A percentile compares a stretch with the other conserved stretches of the same genome.
These are phyloP conservation scores for Tolmerus cingulatus DNA, from an alignment of 2,888 invertebrate genomes.

Conservation along the genomic window DNA sequence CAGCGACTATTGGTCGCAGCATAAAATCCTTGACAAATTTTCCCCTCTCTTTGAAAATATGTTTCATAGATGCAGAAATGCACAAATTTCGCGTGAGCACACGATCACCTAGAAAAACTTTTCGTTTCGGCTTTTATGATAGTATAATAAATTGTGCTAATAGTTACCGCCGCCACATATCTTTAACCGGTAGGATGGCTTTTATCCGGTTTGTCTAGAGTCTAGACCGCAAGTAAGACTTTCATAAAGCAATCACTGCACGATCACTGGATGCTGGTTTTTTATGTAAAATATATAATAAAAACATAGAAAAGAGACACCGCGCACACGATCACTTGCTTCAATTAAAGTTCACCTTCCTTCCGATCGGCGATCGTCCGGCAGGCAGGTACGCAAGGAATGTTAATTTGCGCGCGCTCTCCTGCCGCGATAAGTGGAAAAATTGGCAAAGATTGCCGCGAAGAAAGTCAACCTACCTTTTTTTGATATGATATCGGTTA, in stretches of 20 bases:
- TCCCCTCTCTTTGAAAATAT: conserved; percentile 11
- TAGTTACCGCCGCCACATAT: background rate
- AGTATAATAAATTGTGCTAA: background rate
- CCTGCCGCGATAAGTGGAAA: background rate
- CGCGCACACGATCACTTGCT: conserved; percentile 8
- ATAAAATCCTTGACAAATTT: conserved; percentile 28
- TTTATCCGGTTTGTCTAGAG: conserved; percentile 43
- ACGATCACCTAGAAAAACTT: background rate
- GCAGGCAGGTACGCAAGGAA: background rate
- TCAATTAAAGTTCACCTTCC: conserved; percentile 32
- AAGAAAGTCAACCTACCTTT: conserved; percentile 66
- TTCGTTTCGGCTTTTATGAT: background rate
- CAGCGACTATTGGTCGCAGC: background rate
- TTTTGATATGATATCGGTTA: conserved; percentile 63
- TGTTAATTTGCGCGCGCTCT: background rate
- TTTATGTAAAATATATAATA: background rate
- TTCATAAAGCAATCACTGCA: conserved; percentile 15
- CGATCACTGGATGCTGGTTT: background rate
- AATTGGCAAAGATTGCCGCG: background rate
- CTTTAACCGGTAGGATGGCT: conserved; percentile 15
- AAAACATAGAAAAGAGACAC: background rate
- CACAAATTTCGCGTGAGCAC: background rate
- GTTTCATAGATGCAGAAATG: background rate
- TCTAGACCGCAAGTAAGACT: conserved; percentile 28
- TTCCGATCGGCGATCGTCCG: conserved; percentile 19